A percentile compares a stretch with the other conserved stretches of the same genome.
phyloP scores from a whole-genome alignment of 2,113 vertebrate genomes.

The Pollachius pollachius region DNA sequence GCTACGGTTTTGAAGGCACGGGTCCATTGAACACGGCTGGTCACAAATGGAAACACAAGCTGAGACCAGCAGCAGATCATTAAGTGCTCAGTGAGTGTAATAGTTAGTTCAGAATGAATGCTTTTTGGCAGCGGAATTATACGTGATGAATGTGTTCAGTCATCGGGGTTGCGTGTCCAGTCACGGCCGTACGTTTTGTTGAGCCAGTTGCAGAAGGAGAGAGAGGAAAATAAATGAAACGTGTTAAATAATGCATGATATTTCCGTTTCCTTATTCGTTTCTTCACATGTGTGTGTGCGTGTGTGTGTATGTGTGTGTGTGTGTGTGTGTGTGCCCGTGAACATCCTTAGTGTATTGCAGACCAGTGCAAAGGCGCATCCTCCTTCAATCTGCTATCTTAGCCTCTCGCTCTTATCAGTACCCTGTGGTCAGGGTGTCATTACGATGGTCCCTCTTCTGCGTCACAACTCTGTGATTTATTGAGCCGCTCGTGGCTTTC shows the following conservation, averaged over 20 bases:
- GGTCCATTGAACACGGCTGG: constrained; percentile 12
- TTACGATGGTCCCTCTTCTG: constrained; percentile 10
- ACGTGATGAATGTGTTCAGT: neutral
- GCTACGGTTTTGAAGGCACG: no score
- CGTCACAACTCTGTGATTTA: constrained; percentile 35
- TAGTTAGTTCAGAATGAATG: neutral
- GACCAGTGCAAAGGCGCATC: no score
- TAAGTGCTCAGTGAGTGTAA: neutral
- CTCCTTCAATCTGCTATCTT: no score
- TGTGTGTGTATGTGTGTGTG: neutral
- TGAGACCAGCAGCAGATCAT: neutral
- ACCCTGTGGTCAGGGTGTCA: constrained; percentile 8
- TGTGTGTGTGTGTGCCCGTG: no score
- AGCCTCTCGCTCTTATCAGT: no score
- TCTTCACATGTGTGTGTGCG: neutral
- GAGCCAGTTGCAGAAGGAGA: no score
- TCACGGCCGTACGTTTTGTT: no score
- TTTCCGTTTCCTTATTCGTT: no score
- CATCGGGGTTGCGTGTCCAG: no score
- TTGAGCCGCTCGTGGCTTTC: constrained; percentile 20
- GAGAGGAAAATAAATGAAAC: no score
- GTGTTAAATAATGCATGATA: no score
- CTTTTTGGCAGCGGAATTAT: neutral
- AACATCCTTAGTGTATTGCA: no score
- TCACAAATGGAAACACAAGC: constrained; percentile 16